Base-by-base conservation (phyloP, 2,888 invertebrate genomes). In the Orthonevra nobilis region DNA sequence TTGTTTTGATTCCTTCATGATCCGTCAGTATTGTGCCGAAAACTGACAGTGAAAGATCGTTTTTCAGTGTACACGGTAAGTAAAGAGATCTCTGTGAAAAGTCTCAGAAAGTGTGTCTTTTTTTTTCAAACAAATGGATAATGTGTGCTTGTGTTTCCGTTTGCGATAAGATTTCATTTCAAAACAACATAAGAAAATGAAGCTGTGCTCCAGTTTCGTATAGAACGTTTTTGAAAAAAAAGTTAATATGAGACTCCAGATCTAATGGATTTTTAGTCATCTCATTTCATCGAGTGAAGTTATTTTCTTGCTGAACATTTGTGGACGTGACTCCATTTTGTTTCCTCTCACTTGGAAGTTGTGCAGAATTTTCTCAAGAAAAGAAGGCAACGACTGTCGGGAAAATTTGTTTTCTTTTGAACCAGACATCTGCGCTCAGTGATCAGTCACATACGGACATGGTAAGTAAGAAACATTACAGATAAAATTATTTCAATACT, bases 291-390 rank as follows among this genome's bases (percentile, higher is more conserved):
- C 48, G 34, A 50, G 30, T 26, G 50, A 64, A 56, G 38, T 66
- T 30, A n/a, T 72, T 77, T 77, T 70, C 56, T 70, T 42, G 20
- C 58, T 32, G 58, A 66, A 46, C 36, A 46, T 10, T 44, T 52
- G 60, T 66, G 73, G 19, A 56, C 52, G n/a, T n/a, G 66, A 79
- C 79, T 79, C 79, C 79, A 79, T 79, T 79, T 79, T 79, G 79
- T 73, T 79, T 79, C 28, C 15, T 73, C 48, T 56, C 48, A 54
- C 61, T 73, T 44, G 15, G 73, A 58, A 66, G 79, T 79, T 79
- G 79, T 73, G 79, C 61, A 79, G 79, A 79, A 66, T 79, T 79
- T 73, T 73, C 56, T 50, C 9, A 73, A 72, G 40, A 52, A 70
- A 69, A 61, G 36, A 44, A 44, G 60, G n/a, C n/a, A n/a, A 69